Evolutionary conservation across 2,113 vertebrate species (phyloP).

Genomic region (Cichladusa arquata): DNA sequence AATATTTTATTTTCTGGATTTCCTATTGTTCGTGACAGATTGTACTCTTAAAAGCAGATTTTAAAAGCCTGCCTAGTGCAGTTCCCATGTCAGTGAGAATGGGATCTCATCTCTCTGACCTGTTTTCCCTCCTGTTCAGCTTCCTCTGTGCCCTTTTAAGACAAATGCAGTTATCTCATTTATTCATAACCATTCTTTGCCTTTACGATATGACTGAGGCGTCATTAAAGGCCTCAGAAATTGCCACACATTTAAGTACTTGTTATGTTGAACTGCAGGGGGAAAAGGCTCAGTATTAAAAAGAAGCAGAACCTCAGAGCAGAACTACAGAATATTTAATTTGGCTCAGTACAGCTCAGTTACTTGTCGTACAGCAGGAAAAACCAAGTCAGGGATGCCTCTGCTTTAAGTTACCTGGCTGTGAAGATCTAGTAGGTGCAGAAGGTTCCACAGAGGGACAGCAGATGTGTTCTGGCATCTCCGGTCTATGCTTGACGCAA

Average conservation of each 20-base stretch:
- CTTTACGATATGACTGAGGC: not conserved
- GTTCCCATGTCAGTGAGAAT: not conserved
- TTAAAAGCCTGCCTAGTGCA: not conserved
- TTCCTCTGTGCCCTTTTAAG: not conserved
- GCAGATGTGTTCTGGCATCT: not conserved
- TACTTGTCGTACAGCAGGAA: not conserved
- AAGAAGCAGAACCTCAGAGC: not conserved
- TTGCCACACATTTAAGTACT: not conserved
- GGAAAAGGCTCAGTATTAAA: not conserved
- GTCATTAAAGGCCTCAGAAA: not conserved
- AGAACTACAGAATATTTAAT: not conserved
- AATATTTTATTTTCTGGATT: not conserved
- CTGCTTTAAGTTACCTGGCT: not conserved
- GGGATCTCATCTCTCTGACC: not conserved
- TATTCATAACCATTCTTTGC: not conserved
- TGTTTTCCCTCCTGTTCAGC: not conserved
- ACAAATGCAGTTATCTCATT: not conserved
- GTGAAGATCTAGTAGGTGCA: not conserved
- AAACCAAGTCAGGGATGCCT: not conserved
- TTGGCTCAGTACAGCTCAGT: not conserved
- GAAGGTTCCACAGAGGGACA: not conserved
- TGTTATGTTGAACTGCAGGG: not conserved
- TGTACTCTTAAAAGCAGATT: not conserved
- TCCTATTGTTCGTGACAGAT: not conserved
- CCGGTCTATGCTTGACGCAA: not conserved